Conservation (phyloP, 2,113 vertebrate species). For the Lophius piscatorius region DNA sequence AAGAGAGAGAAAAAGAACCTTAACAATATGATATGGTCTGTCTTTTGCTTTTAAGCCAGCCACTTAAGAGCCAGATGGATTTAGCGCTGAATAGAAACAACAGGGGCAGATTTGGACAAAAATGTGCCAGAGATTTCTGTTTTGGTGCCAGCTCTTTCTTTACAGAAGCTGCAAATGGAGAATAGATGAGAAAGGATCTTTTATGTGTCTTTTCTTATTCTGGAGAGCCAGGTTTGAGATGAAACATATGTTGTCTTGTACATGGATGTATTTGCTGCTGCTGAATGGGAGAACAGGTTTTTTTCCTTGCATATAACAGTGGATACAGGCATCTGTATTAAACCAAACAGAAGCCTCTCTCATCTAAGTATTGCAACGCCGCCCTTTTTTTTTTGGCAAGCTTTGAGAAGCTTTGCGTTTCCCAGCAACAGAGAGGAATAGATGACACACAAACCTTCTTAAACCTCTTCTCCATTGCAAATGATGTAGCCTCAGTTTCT, state of each 20-base stretch:
- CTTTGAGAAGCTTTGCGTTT: constrained; percentile 23
- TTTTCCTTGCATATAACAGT: constrained; percentile 29
- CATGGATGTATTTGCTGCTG: constrained; percentile 12
- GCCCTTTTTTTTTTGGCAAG: constrained; percentile 8
- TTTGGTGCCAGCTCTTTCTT: constrained; percentile 73
- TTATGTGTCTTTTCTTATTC: constrained; percentile 66
- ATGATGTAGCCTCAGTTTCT: neutral
- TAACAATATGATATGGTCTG: constrained; percentile 59
- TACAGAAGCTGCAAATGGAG: constrained; percentile 59
- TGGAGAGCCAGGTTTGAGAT: constrained; percentile 63
- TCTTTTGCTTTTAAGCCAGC: constrained; percentile 66
- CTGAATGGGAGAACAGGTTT: constrained; percentile 21
- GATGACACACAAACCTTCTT: neutral
- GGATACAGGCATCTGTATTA: constrained; percentile 15
- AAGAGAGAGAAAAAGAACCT: neutral
- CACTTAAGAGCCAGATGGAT: constrained; percentile 71
- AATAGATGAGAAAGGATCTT: constrained; percentile 71
- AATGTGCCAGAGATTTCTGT: constrained; percentile 63
- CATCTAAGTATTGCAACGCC: constrained; percentile 18
- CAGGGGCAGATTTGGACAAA: constrained; percentile 68
- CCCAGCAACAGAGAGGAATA: constrained; percentile 32
- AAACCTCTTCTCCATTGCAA: neutral
- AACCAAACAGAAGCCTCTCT: constrained; percentile 20
- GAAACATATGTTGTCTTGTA: constrained; percentile 38
- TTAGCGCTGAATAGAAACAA: constrained; percentile 72